Evolutionary conservation across 2,888 invertebrate genomes (phyloP).

Genomic region (Tribolium freemani): DNA sequence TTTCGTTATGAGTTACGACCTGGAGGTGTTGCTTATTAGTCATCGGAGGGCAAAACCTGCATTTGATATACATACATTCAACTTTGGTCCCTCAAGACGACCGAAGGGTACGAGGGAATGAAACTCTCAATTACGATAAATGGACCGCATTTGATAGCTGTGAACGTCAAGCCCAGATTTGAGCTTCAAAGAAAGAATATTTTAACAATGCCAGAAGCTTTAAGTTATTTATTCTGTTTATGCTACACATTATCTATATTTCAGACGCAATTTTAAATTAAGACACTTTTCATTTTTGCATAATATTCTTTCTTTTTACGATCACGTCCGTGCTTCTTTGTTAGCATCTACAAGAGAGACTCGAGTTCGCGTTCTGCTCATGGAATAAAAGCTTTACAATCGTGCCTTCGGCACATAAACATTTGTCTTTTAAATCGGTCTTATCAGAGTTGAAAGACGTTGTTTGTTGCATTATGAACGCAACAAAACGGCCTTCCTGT

Average conservation of each 20-base stretch:
- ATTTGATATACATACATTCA: conserved; percentile 40
- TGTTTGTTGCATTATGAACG: conserved; percentile 14
- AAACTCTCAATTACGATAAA: conserved; percentile 22
- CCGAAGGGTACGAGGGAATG: conserved; percentile 10
- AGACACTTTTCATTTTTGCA: conserved; percentile 26
- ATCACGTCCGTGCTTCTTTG: conserved; percentile 13
- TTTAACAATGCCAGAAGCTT: conserved; percentile 19
- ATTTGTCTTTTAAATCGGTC: conserved; percentile 28
- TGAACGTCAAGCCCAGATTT: conserved; percentile 8
- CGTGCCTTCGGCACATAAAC: conserved; percentile 35
- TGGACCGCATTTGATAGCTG: conserved; percentile 5
- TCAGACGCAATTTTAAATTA: conserved; percentile 27
- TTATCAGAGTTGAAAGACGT: conserved; percentile 16
- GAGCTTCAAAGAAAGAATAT: neutral
- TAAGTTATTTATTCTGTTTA: conserved; percentile 38
- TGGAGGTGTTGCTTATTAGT: conserved; percentile 57
- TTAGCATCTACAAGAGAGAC: neutral
- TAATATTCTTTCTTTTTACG: conserved; percentile 12
- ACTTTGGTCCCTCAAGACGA: conserved; percentile 11
- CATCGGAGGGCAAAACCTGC: conserved; percentile 28
- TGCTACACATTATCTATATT: conserved; percentile 14
- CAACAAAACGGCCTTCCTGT: conserved; percentile 2
- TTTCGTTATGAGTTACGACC: conserved; percentile 57
- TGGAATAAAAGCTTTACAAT: conserved; percentile 14
- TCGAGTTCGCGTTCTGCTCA: conserved; percentile 17